phyloP scores from a whole-genome alignment of 2,888 invertebrate species.

The Dione juno region DNA sequence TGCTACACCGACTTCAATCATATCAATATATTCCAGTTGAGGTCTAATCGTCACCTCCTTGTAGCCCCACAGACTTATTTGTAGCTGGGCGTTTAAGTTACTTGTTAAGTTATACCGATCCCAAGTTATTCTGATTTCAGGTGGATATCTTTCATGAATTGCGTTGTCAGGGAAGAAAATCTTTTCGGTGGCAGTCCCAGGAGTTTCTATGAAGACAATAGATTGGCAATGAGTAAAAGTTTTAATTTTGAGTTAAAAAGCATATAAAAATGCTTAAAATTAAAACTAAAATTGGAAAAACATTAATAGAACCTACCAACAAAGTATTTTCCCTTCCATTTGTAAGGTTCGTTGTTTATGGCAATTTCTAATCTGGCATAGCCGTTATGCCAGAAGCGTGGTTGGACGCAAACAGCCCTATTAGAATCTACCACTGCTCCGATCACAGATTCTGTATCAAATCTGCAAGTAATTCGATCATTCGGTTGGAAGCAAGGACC shows the following conservation, averaged over 20 bases:
- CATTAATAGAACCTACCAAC: slow-evolving; percentile 88
- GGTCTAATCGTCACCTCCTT: slow-evolving; percentile 92
- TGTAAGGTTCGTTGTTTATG: slow-evolving; percentile 91
- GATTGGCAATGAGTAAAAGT: background rate
- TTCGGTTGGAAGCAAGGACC: slow-evolving; percentile 94
- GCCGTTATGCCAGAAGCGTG: slow-evolving; percentile 93
- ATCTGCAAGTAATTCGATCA: slow-evolving; percentile 91
- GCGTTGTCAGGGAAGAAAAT: slow-evolving; percentile 91
- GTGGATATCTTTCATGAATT: slow-evolving; percentile 88
- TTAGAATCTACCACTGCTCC: slow-evolving; percentile 91
- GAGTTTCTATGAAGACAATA: slow-evolving; percentile 87
- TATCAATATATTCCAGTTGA: slow-evolving; percentile 91
- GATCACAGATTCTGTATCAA: slow-evolving; percentile 90
- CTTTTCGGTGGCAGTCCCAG: slow-evolving; percentile 92
- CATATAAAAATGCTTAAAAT: background rate
- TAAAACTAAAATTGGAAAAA: background rate
- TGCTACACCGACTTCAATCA: slow-evolving; percentile 85
- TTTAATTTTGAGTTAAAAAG: background rate
- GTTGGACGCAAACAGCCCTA: slow-evolving; percentile 95
- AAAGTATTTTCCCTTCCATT: slow-evolving; percentile 95
- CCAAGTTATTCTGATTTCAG: slow-evolving; percentile 92
- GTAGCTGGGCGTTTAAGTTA: slow-evolving; percentile 89
- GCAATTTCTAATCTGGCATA: slow-evolving; percentile 94
- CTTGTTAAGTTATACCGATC: slow-evolving; percentile 92
- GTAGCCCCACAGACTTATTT: slow-evolving; percentile 95